Conservation (phyloP, 2,797 vertebrate genomes). For the Dallia pectoralis region DNA sequence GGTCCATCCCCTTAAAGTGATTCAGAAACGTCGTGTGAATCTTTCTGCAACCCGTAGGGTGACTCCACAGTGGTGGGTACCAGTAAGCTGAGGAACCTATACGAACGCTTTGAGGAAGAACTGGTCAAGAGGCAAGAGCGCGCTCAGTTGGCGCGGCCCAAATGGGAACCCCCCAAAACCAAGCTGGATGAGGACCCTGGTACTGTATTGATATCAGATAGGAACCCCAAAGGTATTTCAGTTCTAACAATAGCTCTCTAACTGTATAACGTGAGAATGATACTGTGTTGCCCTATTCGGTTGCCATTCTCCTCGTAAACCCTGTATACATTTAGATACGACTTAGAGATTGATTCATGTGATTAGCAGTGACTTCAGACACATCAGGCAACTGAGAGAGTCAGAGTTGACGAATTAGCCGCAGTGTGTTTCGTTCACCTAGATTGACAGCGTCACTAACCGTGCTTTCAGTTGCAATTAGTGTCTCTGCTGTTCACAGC, state of each 20-base stretch:
- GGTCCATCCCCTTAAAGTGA: background rate
- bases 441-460: background rate
- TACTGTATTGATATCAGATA: conserved; percentile 45
- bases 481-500: background rate
- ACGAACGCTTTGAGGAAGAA: conserved; percentile 91
- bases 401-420: background rate
- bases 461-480: background rate
- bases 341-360: background rate
- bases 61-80: conserved; percentile 97
- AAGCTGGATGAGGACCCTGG: conserved; percentile 93
- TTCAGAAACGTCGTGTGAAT: background rate
- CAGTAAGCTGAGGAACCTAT: conserved; percentile 87
- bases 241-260: background rate
- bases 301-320: no score
- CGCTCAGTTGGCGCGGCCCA: conserved; percentile 85
- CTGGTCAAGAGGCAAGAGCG: conserved; percentile 85
- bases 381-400: background rate
- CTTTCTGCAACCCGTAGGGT: conserved; percentile 70
- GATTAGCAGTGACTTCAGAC: background rate
- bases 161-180: conserved; percentile 94
- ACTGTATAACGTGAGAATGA: background rate
- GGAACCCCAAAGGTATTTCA: conserved; percentile 20
- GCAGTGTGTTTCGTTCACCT: conserved; percentile 1
- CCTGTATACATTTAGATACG: no score
- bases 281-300: background rate